A percentile compares a stretch with the other conserved stretches of the same genome.
phyloP scores from a whole-genome alignment of 1,140 invertebrate genomes.

The Chionoecetes opilio region DNA sequence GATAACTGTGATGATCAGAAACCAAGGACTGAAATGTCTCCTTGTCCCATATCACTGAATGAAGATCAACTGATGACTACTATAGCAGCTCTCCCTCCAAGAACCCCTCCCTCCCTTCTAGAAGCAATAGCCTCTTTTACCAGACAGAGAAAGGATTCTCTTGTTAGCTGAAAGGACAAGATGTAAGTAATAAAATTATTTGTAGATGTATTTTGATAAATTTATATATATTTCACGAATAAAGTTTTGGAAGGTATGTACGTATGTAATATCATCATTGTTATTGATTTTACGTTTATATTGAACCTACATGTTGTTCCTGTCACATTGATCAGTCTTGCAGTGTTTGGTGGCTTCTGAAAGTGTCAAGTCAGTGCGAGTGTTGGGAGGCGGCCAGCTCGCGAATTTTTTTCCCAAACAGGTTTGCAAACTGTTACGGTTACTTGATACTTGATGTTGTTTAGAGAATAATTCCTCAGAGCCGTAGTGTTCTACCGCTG shows the following conservation, averaged over 20 bases:
- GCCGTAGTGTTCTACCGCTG: too few species aligned
- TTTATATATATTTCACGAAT: neutral
- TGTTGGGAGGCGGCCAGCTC: too few species aligned
- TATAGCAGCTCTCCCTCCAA: neutral
- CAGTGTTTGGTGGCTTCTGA: too few species aligned
- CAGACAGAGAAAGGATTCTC: neutral
- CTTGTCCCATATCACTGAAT: neutral
- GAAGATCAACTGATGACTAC: neutral
- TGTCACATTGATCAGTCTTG: too few species aligned
- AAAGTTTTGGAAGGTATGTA: neutral
- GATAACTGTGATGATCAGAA: neutral
- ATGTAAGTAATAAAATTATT: neutral
- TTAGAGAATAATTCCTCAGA: too few species aligned
- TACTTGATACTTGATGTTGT: too few species aligned
- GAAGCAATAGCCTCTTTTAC: neutral
- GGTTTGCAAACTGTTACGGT: too few species aligned
- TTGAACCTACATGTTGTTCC: neutral
- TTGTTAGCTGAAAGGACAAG: neutral
- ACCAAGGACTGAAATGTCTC: neutral
- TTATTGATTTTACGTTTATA: neutral
- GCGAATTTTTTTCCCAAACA: too few species aligned
- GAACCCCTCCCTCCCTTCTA: conserved; percentile 28
- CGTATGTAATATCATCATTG: neutral
- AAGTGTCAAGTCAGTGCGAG: too few species aligned
- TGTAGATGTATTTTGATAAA: neutral